These are phyloP conservation scores for Mixornis gularis DNA, from an alignment of 2,113 vertebrate genomes.

Conservation along the genomic window DNA sequence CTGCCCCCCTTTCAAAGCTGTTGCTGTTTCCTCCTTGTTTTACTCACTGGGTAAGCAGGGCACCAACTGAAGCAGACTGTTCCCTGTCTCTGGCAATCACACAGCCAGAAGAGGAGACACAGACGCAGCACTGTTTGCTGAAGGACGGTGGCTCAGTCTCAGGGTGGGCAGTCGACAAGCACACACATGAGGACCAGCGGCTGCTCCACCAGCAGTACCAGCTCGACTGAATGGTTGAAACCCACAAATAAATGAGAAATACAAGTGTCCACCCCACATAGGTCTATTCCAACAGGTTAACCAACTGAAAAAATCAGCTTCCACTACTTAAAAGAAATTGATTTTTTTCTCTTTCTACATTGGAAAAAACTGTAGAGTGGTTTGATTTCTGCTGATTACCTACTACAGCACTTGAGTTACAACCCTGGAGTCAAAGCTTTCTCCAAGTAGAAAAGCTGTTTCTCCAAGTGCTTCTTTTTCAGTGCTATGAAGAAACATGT, in stretches of 20 bases:
- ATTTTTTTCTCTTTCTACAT: slow-evolving; percentile 5
- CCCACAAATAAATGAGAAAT: not conserved
- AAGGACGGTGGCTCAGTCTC: not conserved
- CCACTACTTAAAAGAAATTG: not conserved
- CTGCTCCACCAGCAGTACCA: not conserved
- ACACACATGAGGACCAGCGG: not conserved
- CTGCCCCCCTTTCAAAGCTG: not conserved
- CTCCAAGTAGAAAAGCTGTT: slow-evolving; percentile 24
- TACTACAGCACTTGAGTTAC: slow-evolving; percentile 15
- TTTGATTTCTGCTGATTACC: not conserved
- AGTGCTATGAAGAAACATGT: slow-evolving; percentile 55
- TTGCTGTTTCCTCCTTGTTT: not conserved
- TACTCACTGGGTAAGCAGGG: not conserved
- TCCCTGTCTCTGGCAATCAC: not conserved
- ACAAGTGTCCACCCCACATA: not conserved
- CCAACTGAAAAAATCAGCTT: slow-evolving; percentile 22
- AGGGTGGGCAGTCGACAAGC: not conserved
- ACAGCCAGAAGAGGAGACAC: not conserved
- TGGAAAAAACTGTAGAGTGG: not conserved
- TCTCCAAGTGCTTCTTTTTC: slow-evolving; percentile 52
- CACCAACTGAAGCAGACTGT: not conserved
- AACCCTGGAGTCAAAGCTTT: slow-evolving; percentile 9
- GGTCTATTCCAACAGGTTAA: not conserved
- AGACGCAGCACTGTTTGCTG: not conserved
- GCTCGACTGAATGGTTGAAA: not conserved